Conservation (phyloP, 2,888 invertebrate genomes). For the Odontothrips loti region DNA sequence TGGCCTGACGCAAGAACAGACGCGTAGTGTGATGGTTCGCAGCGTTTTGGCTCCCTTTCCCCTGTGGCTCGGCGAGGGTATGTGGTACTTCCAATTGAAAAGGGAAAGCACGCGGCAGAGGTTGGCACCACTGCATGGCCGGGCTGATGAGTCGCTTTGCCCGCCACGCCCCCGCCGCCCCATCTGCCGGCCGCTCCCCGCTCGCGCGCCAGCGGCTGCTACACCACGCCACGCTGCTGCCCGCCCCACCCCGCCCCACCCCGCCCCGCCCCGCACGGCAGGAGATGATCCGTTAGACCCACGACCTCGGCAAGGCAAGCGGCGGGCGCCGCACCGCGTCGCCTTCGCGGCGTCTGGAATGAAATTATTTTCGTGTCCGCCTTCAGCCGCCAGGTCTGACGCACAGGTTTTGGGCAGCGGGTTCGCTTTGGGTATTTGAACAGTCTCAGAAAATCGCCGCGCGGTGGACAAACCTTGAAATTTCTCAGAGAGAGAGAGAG, state of each 20-base stretch:
- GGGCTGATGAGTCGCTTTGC: background rate
- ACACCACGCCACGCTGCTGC: background rate
- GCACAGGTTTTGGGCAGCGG: too few relatives aligned
- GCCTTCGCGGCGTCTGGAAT: background rate
- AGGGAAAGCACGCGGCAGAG: background rate
- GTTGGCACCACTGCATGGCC: background rate
- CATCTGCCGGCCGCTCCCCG: background rate
- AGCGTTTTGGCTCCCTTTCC: background rate
- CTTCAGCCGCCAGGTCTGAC: too few relatives aligned
- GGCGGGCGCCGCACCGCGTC: background rate
- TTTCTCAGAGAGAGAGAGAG: too few relatives aligned
- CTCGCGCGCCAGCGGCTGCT: background rate
- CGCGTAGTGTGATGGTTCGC: background rate
- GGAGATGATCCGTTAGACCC: background rate
- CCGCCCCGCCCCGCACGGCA: background rate
- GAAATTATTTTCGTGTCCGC: too few relatives aligned
- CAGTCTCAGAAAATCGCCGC: too few relatives aligned
- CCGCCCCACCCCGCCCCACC: conserved; percentile 7
- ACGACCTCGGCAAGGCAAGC: background rate
- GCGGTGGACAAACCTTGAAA: too few relatives aligned
- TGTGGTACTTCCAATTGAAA: background rate
- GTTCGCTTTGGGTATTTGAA: too few relatives aligned
- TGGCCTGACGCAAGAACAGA: too few relatives aligned
- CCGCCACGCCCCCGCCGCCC: background rate
- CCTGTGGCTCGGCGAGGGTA: background rate